These are phyloP conservation scores for Crocodylus rhombifer DNA, from an alignment of 2,797 vertebrate species.

Conservation along the genomic window DNA sequence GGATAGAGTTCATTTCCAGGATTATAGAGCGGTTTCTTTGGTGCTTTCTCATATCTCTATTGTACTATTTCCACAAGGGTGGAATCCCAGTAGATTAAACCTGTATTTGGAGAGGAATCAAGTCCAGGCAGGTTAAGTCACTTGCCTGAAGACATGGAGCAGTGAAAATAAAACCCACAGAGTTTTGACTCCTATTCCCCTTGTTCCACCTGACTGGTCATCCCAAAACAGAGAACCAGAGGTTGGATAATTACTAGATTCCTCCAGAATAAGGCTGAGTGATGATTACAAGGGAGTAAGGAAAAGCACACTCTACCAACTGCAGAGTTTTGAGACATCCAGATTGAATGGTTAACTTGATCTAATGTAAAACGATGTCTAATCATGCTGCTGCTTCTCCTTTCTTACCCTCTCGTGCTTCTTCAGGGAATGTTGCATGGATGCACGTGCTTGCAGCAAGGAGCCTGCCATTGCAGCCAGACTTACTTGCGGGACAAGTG, in stretches of 20 bases:
- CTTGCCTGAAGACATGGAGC: conserved; percentile 57
- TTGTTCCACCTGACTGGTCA: conserved; percentile 44
- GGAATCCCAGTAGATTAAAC: conserved; percentile 22
- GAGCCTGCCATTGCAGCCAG: conserved; percentile 52
- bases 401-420: not conserved
- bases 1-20: not conserved
- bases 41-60: not conserved
- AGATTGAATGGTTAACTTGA: not conserved
- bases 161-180: conserved; percentile 29
- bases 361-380: not conserved
- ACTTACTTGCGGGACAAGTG: conserved; percentile 32
- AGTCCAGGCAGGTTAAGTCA: conserved; percentile 54
- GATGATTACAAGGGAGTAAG: not conserved
- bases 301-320: not conserved
- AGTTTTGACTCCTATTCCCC: conserved; percentile 44
- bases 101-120: conserved; percentile 19
- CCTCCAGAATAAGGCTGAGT: not conserved
- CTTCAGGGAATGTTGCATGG: conserved; percentile 61
- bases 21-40: not conserved
- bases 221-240: conserved; percentile 39
- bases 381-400: not conserved
- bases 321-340: not conserved
- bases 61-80: not conserved
- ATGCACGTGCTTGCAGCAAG: conserved; percentile 67
- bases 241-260: conserved; percentile 16